Percentiles rank a stretch among this genome's conserved stretches.
Conservation (phyloP, 2,113 vertebrate genomes). For the Acrocephalus kingi region DNA sequence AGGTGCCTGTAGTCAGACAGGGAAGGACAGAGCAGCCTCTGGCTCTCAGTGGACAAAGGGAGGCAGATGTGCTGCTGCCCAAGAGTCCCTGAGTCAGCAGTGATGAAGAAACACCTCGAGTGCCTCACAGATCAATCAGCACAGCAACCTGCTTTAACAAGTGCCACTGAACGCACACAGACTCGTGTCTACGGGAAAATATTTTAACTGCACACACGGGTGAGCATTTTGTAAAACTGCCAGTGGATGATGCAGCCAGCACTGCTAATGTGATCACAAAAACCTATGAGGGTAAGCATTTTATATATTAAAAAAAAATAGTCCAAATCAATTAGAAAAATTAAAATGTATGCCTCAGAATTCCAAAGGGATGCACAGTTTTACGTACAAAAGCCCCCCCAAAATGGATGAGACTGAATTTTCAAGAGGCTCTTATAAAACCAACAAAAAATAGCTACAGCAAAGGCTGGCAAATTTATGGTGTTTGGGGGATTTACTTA, state of each 20-base stretch:
- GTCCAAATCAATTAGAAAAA: neutral
- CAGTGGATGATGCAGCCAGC: neutral
- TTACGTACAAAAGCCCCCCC: neutral
- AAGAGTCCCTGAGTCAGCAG: neutral
- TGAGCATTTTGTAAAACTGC: neutral
- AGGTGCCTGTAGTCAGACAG: neutral
- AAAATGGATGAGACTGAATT: neutral
- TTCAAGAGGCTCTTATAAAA: neutral
- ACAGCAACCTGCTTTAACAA: neutral
- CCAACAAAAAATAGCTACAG: neutral
- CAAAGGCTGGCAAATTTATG: neutral
- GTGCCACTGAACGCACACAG: neutral
- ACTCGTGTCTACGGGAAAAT: accelerated
- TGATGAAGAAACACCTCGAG: neutral
- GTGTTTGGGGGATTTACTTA: neutral
- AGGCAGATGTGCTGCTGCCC: accelerated
- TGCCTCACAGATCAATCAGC: neutral
- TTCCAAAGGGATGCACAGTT: neutral
- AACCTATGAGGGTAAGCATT: neutral
- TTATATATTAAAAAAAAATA: neutral
- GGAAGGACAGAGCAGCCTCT: neutral
- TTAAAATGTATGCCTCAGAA: neutral
- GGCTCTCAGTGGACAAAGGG: neutral
- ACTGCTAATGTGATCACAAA: neutral
- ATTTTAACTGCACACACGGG: accelerated